Percentiles rank a stretch among this genome's conserved stretches.
These are phyloP conservation scores for Maniola jurtina DNA, from an alignment of 1,140 invertebrate species.

Conservation along the genomic window DNA sequence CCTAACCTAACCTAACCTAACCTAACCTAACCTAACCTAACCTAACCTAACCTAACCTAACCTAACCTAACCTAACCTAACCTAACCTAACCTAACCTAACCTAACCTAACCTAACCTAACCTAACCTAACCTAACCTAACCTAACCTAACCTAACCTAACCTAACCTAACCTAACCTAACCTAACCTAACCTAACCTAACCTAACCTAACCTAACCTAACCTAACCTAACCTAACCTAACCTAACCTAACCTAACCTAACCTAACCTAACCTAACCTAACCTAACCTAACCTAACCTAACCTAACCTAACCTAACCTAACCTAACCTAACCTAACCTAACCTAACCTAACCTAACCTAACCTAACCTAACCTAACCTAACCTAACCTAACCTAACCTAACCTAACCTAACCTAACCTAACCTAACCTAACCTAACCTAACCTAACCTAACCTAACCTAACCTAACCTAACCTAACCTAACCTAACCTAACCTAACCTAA, in stretches of 20 bases:
- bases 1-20: conserved; percentile 19
- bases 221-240: conserved; percentile 26
- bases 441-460: too few species aligned
- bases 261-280: conserved; percentile 24
- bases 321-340: conserved; percentile 35
- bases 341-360: conserved; percentile 41
- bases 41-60: conserved; percentile 6
- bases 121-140: conserved; percentile 24
- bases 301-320: conserved; percentile 34
- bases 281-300: conserved; percentile 36
- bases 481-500: too few species aligned
- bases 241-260: conserved; percentile 29
- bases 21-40: conserved; percentile 21
- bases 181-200: conserved; percentile 30
- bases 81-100: conserved; percentile 21
- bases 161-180: conserved; percentile 17
- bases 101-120: conserved; percentile 21
- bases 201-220: conserved; percentile 34
- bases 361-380: conserved; percentile 27
- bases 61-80: conserved; percentile 22
- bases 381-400: conserved; percentile 38
- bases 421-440: too few species aligned
- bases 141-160: conserved; percentile 24
- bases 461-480: too few species aligned
- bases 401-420: too few species aligned